Evolutionary conservation across 1,140 invertebrate genomes (phyloP).

Genomic region (Parapsyche elsis): DNA sequence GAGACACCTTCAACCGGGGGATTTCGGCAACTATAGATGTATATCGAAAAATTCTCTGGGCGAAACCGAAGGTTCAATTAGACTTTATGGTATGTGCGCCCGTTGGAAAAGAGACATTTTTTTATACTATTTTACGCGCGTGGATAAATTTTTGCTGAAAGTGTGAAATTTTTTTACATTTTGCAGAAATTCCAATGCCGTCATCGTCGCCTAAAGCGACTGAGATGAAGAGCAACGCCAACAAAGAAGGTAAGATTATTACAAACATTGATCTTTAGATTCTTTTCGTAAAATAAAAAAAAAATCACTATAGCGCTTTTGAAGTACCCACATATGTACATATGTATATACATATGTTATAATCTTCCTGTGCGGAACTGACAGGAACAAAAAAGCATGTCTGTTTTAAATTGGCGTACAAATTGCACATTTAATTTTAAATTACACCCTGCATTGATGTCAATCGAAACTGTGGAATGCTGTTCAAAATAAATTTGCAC

Average conservation of each 20-base stretch:
- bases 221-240: conserved; percentile 73
- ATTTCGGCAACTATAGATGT: conserved; percentile 88
- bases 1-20: conserved; percentile 78
- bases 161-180: conserved; percentile 8
- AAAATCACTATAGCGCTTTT: neutral
- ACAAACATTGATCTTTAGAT: neutral
- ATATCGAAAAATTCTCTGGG: conserved; percentile 95
- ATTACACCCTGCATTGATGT: too few species aligned
- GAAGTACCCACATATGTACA: neutral
- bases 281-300: neutral
- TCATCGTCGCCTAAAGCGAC: conserved; percentile 74
- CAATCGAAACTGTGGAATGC: too few species aligned
- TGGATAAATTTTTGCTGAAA: neutral
- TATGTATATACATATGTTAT: neutral
- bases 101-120: conserved; percentile 9
- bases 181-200: conserved; percentile 77
- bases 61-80: conserved; percentile 90
- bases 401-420: too few species aligned
- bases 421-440: too few species aligned
- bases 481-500: too few species aligned
- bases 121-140: conserved; percentile 40
- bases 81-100: conserved; percentile 83
- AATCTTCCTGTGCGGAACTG: too few species aligned
- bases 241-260: conserved; percentile 72
- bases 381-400: too few species aligned